These are phyloP conservation scores for Malthinus seriepunctatus DNA, from an alignment of 2,888 invertebrate species.

Conservation along the genomic window DNA sequence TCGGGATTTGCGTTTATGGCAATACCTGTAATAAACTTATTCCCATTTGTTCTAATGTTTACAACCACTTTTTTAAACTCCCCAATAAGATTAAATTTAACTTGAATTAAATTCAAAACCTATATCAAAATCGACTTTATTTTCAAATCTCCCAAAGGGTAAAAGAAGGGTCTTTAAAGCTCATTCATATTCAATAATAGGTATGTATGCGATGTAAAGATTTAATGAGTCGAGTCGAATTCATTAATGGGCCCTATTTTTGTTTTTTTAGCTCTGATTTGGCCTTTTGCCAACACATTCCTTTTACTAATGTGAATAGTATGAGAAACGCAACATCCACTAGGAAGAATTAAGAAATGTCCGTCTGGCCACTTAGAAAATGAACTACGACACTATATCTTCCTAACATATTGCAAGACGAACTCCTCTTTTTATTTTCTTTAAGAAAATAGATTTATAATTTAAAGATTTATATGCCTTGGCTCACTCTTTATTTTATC, in stretches of 20 bases:
- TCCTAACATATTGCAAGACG: slow-evolving; percentile 20
- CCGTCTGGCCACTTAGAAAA: slow-evolving; percentile 22
- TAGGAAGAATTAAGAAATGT: slow-evolving; percentile 34
- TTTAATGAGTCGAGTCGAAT: slow-evolving; percentile 31
- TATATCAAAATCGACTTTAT: slow-evolving; percentile 5
- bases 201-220: slow-evolving; percentile 20
- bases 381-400: slow-evolving; percentile 23
- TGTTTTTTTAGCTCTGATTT: slow-evolving; percentile 30
- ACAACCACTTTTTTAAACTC: not conserved
- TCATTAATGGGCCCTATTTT: slow-evolving; percentile 33
- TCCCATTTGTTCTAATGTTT: slow-evolving; percentile 15
- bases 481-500: slow-evolving; percentile 37
- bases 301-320: slow-evolving; percentile 27
- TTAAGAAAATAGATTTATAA: slow-evolving; percentile 37
- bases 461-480: slow-evolving; percentile 36
- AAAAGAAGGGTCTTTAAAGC: slow-evolving; percentile 2
- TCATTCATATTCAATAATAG: slow-evolving; percentile 35
- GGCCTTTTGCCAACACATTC: slow-evolving; percentile 33
- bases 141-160: slow-evolving; percentile 9
- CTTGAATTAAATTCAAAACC: slow-evolving; percentile 15
- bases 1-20: slow-evolving; percentile 28
- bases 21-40: slow-evolving; percentile 29
- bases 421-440: slow-evolving; percentile 31
- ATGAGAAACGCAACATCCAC: slow-evolving; percentile 27
- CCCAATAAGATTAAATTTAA: not conserved